Evolutionary conservation across 2,113 vertebrate species (phyloP).

Genomic region (Columba livia): DNA sequence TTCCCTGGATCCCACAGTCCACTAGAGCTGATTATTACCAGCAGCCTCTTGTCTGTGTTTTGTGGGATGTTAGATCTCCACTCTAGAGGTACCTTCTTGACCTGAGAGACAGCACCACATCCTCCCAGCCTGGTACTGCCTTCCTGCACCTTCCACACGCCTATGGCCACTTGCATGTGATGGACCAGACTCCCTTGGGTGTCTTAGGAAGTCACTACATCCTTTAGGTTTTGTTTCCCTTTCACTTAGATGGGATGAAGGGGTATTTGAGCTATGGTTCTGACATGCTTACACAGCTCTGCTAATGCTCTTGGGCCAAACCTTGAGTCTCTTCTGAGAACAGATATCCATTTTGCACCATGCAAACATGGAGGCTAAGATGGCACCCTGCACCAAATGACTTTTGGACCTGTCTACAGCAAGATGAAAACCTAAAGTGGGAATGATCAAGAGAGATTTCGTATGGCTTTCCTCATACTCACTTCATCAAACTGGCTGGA

Average conservation of each 20-base stretch:
- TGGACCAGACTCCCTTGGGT: neutral
- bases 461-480: neutral
- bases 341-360: neutral
- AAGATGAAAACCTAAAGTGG: neutral
- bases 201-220: neutral
- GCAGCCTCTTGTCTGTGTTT: neutral
- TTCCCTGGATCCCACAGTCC: neutral
- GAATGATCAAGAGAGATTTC: neutral
- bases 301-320: neutral
- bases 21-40: neutral
- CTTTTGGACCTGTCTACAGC: neutral
- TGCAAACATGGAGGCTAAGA: neutral
- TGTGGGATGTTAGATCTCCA: neutral
- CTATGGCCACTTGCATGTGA: neutral
- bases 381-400: neutral
- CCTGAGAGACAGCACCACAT: neutral
- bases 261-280: neutral
- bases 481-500: constrained; percentile 78
- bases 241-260: neutral
- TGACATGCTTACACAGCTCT: neutral
- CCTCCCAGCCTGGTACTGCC: neutral
- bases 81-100: neutral
- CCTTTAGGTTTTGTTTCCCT: neutral
- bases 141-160: neutral
- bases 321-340: neutral